A percentile compares a stretch with the other conserved stretches of the same genome.
These are phyloP conservation scores for Enteromius argenteus DNA, from an alignment of 2,797 vertebrate genomes.

Conservation along the genomic window DNA sequence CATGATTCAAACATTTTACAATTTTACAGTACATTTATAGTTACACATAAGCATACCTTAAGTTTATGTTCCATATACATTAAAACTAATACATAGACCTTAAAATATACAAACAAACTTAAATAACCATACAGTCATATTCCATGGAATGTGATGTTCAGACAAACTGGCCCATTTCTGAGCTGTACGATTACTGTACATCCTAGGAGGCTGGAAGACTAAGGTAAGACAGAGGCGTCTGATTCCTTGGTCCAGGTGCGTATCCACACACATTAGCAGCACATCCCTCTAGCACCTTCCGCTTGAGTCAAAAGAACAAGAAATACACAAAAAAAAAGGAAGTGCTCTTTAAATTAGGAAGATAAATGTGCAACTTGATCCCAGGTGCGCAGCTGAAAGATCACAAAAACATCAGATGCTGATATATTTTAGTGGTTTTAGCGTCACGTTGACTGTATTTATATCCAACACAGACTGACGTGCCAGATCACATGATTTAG, in stretches of 20 bases:
- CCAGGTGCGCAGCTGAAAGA: conserved; percentile 67
- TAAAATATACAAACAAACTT: conserved; percentile 92
- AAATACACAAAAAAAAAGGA: conserved; percentile 74
- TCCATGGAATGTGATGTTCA: conserved; percentile 88
- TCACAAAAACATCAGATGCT: conserved; percentile 84
- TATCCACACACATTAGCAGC: conserved; percentile 87
- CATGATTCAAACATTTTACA: conserved; percentile 88
- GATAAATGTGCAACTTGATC: conserved; percentile 41
- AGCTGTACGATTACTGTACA: conserved; percentile 74
- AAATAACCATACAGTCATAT: conserved; percentile 92
- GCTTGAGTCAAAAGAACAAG: conserved; percentile 72
- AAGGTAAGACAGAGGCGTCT: conserved; percentile 76
- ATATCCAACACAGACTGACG: conserved; percentile 19
- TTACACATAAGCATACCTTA: conserved; percentile 90
- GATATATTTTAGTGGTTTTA: conserved; percentile 61
- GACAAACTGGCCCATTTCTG: conserved; percentile 79
- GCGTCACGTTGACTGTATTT: conserved; percentile 27
- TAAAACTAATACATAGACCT: conserved; percentile 90
- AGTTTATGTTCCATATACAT: conserved; percentile 93
- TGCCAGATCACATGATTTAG: conserved; percentile 51
- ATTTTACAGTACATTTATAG: conserved; percentile 89
- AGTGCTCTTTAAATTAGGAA: conserved; percentile 29
- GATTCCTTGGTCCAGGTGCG: conserved; percentile 82
- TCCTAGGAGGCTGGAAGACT: conserved; percentile 78
- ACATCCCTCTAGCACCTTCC: conserved; percentile 84